Conservation (phyloP, 2,113 vertebrate species). For the Vireo altiloquus region DNA sequence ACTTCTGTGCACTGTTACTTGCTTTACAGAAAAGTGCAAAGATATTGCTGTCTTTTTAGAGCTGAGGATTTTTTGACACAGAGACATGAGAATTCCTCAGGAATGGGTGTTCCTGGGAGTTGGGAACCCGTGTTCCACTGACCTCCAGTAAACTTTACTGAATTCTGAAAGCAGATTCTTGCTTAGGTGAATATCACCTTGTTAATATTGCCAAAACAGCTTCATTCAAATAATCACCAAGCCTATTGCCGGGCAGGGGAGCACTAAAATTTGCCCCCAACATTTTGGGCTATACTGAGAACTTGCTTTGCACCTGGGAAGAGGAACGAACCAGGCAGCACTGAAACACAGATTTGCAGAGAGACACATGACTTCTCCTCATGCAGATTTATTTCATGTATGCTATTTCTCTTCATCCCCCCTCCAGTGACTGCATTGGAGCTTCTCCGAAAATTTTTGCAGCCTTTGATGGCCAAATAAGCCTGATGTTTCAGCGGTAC, state of each 20-base stretch:
- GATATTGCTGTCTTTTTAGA: neutral
- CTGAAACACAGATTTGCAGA: neutral
- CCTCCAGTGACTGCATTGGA: neutral
- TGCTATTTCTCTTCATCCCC: neutral
- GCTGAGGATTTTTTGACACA: neutral
- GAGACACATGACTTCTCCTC: neutral
- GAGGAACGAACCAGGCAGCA: neutral
- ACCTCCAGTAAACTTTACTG: neutral
- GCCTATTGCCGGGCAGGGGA: neutral
- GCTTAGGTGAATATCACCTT: neutral
- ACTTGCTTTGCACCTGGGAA: neutral
- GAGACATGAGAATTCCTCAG: neutral
- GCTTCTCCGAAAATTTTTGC: neutral
- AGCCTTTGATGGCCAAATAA: neutral
- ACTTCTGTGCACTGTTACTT: neutral
- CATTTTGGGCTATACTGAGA: neutral
- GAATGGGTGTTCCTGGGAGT: neutral
- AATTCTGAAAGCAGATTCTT: neutral
- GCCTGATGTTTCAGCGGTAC: neutral
- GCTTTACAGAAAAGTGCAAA: neutral
- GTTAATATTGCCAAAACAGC: neutral
- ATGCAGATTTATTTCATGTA: neutral
- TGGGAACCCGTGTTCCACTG: neutral
- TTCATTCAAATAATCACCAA: neutral
- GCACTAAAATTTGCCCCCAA: neutral